Conservation (phyloP, 2,888 invertebrate genomes). For the Aelia acuminata region DNA sequence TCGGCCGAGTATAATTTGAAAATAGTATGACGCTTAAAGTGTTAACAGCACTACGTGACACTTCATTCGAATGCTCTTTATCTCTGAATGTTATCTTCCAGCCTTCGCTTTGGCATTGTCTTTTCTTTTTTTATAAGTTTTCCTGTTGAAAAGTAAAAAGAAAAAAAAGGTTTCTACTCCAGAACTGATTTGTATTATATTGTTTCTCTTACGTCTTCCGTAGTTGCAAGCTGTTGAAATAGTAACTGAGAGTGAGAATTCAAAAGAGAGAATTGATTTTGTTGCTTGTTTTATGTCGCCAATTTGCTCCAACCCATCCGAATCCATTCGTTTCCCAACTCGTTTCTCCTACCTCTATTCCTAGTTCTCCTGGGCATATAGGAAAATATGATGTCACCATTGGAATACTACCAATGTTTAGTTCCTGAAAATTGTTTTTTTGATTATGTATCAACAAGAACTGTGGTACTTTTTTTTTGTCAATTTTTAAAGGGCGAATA, state of each 20-base stretch:
- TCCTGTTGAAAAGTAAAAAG: neutral
- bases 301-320: too few relatives aligned
- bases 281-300: too few relatives aligned
- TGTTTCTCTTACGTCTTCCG: neutral
- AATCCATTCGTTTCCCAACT: too few relatives aligned
- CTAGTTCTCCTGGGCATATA: too few relatives aligned
- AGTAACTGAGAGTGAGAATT: neutral
- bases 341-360: too few relatives aligned
- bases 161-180: neutral
- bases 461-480: too few relatives aligned
- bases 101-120: constrained; percentile 16
- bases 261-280: neutral
- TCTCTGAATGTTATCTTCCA: neutral
- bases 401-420: too few relatives aligned
- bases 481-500: too few relatives aligned
- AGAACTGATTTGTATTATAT: neutral
- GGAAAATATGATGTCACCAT: too few relatives aligned
- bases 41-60: constrained; percentile 4
- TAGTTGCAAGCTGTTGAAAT: neutral
- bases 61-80: constrained; percentile 14
- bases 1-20: neutral
- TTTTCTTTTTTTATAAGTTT: neutral
- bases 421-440: too few relatives aligned
- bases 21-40: neutral
- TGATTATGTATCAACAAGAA: too few relatives aligned